Evolutionary conservation across 2,797 vertebrate genomes (phyloP).

Genomic region (Rhyacichthys aspro): DNA sequence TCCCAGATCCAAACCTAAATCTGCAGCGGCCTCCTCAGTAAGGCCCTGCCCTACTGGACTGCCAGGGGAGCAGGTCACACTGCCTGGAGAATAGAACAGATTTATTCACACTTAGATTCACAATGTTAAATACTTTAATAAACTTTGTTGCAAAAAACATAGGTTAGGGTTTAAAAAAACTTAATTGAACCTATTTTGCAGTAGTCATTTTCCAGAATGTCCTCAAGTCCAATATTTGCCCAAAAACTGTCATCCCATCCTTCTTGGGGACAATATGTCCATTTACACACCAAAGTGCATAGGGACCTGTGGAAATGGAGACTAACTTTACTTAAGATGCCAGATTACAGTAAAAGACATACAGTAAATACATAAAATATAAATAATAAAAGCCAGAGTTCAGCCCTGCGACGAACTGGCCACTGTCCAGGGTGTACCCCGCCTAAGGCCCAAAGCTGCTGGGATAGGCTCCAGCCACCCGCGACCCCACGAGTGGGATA

Average conservation of each 20-base stretch:
- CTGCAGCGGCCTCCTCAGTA: conserved; percentile 82
- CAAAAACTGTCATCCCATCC: conserved; percentile 94
- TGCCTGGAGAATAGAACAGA: conserved; percentile 77
- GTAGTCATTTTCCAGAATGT: conserved; percentile 86
- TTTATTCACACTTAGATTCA: background rate
- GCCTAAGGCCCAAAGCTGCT: too few species aligned
- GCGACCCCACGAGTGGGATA: too few species aligned
- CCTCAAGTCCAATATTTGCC: conserved; percentile 87
- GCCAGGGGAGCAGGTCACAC: conserved; percentile 85
- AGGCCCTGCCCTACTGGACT: conserved; percentile 85
- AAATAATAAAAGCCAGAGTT: too few species aligned
- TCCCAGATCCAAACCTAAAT: conserved; percentile 84
- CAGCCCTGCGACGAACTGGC: too few species aligned
- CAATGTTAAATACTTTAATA: background rate
- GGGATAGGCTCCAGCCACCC: too few species aligned
- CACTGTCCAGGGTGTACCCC: too few species aligned
- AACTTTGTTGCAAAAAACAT: too few species aligned
- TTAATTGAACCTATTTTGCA: conserved; percentile 87
- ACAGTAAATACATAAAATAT: background rate
- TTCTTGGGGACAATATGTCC: conserved; percentile 88
- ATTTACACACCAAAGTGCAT: conserved; percentile 95
- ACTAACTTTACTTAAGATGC: too few species aligned
- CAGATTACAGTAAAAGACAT: background rate
- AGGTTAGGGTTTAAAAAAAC: background rate
- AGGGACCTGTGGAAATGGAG: conserved; percentile 82